These are phyloP conservation scores for Megalops atlanticus DNA, from an alignment of 2,113 vertebrate species.

Conservation along the genomic window DNA sequence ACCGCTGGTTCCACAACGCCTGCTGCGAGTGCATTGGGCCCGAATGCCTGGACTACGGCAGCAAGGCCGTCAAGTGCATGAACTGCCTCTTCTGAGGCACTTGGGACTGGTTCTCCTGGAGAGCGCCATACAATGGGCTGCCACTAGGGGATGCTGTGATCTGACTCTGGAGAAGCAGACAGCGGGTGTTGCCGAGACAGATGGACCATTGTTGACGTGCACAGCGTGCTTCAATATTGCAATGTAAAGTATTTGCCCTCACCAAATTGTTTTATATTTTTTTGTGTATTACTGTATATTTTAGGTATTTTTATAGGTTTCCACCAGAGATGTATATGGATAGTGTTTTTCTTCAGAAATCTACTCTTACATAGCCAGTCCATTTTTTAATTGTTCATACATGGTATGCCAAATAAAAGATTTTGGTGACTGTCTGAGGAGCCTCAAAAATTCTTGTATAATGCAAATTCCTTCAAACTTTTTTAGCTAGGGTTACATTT, in stretches of 20 bases:
- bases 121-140: neutral
- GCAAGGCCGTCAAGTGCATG: constrained; percentile 94
- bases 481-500: neutral
- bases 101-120: constrained; percentile 6
- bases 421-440: constrained; percentile 53
- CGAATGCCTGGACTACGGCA: constrained; percentile 96
- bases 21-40: constrained; percentile 98
- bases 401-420: constrained; percentile 61
- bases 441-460: neutral
- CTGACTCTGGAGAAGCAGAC: neutral
- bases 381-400: constrained; percentile 46
- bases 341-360: constrained; percentile 61
- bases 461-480: neutral
- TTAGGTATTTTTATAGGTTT: constrained; percentile 62
- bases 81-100: constrained; percentile 90
- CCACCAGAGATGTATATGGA: constrained; percentile 67
- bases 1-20: constrained; percentile 98
- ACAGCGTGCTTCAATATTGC: constrained; percentile 53
- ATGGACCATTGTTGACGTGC: constrained; percentile 43
- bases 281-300: constrained; percentile 69
- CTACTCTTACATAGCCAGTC: constrained; percentile 2
- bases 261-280: constrained; percentile 64
- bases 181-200: constrained; percentile 29
- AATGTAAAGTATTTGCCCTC: constrained; percentile 61
- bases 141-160: neutral